Base-by-base conservation (phyloP, 37 sponge, comb jelly and placozoan genomes). In the Halichondria panicea region DNA sequence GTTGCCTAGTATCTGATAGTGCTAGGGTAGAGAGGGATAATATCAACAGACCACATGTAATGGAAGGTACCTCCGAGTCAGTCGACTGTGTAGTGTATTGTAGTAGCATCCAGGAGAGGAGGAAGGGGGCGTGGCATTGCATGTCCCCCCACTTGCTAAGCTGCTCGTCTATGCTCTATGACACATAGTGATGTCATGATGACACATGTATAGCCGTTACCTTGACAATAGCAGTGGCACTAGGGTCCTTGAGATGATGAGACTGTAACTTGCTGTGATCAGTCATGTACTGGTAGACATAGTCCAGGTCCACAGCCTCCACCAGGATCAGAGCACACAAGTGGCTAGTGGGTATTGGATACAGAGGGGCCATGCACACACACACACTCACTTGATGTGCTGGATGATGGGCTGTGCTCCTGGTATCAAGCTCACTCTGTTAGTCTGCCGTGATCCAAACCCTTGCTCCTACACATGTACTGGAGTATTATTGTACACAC, bases 291-390 rank as follows among this genome's bases (percentile, higher is more conserved):
- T 35, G 8, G 15, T 54, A 40, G 11, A 89, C 21, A 50, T 58
- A 74, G 31, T 89, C 90, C 59, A 83, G 32, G 53, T 79, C 58
- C 24, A 89, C 7, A 1, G 65, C 78, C 60, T 89, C 90, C 44
- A 89, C 68, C 32, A 89, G 64, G 11, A 89, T 84, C 43, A 89
- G 60, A 13, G 62, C 30, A 37, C 75, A 80, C 32, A 87, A 43
- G 43, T 80, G 75, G 28, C 75, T 80, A 63, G 24, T 39, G 58
- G 40, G 37, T 28, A 55, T 28, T 8, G 56, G 35, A 1, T 30
- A 55, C 37, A 54, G 58, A 48, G 55, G 53, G 1, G 53, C 31
- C 45, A 1, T 32, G 31, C 53, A 70, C 32, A 8, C 27, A 70
- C 6, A 44, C 1, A 6, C 60, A 64, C 71, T 22, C 15, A 71